Conservation (phyloP, 2,113 vertebrate species). For the Mirza zaza region DNA sequence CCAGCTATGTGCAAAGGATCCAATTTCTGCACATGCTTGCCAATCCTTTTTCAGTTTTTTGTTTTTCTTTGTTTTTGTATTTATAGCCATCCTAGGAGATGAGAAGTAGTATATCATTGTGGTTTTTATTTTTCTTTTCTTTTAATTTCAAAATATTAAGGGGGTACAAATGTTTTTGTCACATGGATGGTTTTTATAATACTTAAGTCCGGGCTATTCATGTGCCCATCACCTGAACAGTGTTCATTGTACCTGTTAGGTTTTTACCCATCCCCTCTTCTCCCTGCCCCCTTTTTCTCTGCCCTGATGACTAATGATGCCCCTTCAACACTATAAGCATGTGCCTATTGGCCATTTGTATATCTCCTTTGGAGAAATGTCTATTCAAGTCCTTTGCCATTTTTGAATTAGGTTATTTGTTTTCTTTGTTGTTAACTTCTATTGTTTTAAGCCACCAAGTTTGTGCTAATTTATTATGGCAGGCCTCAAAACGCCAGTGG, state of each 20-base stretch:
- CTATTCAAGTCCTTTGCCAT: neutral
- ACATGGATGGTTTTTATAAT: too few relatives aligned
- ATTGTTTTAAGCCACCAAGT: neutral
- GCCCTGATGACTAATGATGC: neutral
- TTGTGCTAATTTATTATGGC: neutral
- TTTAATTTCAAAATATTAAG: too few relatives aligned
- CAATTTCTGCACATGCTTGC: neutral
- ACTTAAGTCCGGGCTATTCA: too few relatives aligned
- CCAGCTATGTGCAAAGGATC: neutral
- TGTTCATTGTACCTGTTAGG: too few relatives aligned
- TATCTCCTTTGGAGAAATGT: neutral
- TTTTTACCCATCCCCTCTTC: too few relatives aligned
- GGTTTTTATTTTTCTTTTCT: neutral
- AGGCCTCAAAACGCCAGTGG: neutral
- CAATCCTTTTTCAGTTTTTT: neutral
- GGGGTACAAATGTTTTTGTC: too few relatives aligned
- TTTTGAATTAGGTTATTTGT: neutral
- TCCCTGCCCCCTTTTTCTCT: neutral
- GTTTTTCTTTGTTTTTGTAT: neutral
- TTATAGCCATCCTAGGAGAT: neutral
- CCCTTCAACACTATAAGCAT: neutral
- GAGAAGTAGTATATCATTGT: neutral
- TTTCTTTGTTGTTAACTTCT: neutral
- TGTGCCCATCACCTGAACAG: too few relatives aligned
- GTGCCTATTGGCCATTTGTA: neutral